Evolutionary conservation across 2,888 invertebrate species (phyloP).

Genomic region (Thumatha senex): DNA sequence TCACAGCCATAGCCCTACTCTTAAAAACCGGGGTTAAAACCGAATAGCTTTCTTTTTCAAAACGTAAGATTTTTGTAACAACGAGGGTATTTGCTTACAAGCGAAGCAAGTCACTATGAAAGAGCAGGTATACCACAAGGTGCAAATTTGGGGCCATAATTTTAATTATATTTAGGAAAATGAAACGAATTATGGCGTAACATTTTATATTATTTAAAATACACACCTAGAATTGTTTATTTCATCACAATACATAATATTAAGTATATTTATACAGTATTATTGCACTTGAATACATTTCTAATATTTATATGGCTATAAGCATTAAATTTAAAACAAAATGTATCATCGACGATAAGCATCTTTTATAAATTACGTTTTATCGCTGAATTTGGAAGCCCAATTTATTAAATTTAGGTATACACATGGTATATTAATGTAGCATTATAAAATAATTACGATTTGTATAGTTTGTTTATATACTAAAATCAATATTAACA

Average conservation of each 20-base stretch:
- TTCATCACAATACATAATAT: conserved; percentile 72
- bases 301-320: conserved; percentile 51
- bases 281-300: conserved; percentile 75
- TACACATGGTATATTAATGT: conserved; percentile 26
- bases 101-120: too few species aligned
- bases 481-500: too few species aligned
- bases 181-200: conserved; percentile 64
- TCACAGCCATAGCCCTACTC: too few species aligned
- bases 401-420: conserved; percentile 36
- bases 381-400: conserved; percentile 43
- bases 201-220: conserved; percentile 81
- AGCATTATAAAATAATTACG: not conserved
- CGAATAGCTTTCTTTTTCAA: too few species aligned
- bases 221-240: conserved; percentile 77
- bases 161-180: conserved; percentile 17
- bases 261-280: conserved; percentile 71
- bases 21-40: too few species aligned
- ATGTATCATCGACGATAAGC: conserved; percentile 38
- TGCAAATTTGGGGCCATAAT: not conserved
- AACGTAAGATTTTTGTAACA: too few species aligned
- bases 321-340: conserved; percentile 43
- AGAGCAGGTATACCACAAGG: not conserved
- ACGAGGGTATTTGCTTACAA: too few species aligned
- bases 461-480: too few species aligned
- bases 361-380: conserved; percentile 27